These are phyloP conservation scores for Hippocampus kuda DNA, from an alignment of 2,797 vertebrate genomes.

Conservation along the genomic window DNA sequence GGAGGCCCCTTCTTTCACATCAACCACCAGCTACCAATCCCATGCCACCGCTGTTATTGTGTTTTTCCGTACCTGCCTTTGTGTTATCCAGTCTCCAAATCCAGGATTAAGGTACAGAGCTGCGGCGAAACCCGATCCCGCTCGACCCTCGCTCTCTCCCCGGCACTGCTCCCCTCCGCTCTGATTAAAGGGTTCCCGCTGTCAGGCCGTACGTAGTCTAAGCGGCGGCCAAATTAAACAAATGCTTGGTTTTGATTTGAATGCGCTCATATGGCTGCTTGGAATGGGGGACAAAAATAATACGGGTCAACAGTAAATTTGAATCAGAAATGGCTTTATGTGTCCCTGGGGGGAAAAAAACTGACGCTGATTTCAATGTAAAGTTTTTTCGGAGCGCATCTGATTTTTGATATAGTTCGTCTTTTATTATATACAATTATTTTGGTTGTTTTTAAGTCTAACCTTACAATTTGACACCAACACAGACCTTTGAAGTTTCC, in stretches of 20 bases:
- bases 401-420: too few species aligned
- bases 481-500: too few species aligned
- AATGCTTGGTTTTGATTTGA: not conserved
- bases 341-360: too few species aligned
- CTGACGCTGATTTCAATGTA: too few species aligned
- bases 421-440: too few species aligned
- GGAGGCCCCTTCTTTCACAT: constrained; percentile 35
- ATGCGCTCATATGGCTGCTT: not conserved
- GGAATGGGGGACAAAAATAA: not conserved
- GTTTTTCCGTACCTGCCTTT: constrained; percentile 51
- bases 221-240: constrained; percentile 11
- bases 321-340: too few species aligned
- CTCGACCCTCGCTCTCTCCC: constrained; percentile 22
- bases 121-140: constrained; percentile 53
- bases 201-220: not conserved
- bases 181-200: constrained; percentile 35
- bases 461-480: too few species aligned
- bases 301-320: too few species aligned
- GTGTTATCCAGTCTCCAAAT: constrained; percentile 55
- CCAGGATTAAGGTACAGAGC: constrained; percentile 63
- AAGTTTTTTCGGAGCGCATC: too few species aligned
- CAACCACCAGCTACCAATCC: constrained; percentile 41
- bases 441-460: too few species aligned
- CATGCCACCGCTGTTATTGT: constrained; percentile 50
- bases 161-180: constrained; percentile 20